Evolutionary conservation across 1,140 invertebrate species (phyloP), one percentile per base, ranked within the genome.

Genomic region (Diorhabda sublineata): DNA sequence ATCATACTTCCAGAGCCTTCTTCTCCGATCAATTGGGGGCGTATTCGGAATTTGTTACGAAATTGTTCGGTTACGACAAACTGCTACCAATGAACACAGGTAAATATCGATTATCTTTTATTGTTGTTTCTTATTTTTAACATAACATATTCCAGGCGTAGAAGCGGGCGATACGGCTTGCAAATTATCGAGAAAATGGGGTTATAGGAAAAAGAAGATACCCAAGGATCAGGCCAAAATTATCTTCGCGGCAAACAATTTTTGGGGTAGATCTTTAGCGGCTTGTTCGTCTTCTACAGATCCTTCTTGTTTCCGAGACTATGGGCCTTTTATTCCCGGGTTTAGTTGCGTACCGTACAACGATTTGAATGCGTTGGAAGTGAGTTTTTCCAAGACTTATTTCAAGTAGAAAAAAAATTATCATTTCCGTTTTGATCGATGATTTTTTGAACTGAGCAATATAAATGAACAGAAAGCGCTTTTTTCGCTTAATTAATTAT

Each of bases 41-140:
- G 78, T 99, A 95, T 81, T 95, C 96, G 77, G 93, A 99, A 81
- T 97, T 89, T 77, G 87, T 98, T 61, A 98, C 95, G 0, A 89
- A 89, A 73, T 79, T 98, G 3, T 96, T 99, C 79, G 91, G 91
- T 47, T 99, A 93, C 79, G 95, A 99, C 67, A 97, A 97, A 82
- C 88, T 98, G 44, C 81, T 99, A 44, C 96, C 97, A 2, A 98
- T 98, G 97, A 99, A 99, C 81, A 98, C 97, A n/a, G 97, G 78
- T 78, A 61, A 42, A 43, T 52, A 52, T 9, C 5, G 5, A 6
- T 52, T 52, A 6, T 52, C 9, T 52, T 52, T 52, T 52, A 52
- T 26, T 26, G 47, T 52, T 52, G 5, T 2, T 52, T 52, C 47
- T 26, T 26, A 26, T 26, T 26, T 26, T 26, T 26, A 26, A 26